Conservation (phyloP, 2,888 invertebrate genomes). For the Mythimna impura region DNA sequence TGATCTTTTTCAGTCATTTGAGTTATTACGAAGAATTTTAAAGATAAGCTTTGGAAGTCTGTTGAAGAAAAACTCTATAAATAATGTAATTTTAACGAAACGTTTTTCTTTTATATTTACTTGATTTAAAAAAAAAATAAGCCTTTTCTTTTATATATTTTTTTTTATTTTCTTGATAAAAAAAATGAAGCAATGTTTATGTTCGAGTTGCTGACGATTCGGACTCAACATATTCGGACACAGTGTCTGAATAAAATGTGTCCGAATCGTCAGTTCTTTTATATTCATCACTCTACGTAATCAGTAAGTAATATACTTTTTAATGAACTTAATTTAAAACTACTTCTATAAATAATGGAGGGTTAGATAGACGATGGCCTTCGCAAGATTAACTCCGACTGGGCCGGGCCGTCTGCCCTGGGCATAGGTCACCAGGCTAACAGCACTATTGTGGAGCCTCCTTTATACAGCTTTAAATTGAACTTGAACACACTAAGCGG, state of each 20-base stretch:
- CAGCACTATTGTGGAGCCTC: conserved; percentile 16
- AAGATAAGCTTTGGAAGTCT: conserved; percentile 28
- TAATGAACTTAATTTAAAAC: not conserved
- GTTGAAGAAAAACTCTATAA: conserved; percentile 15
- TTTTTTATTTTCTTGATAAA: not conserved
- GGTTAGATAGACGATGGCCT: conserved; percentile 1
- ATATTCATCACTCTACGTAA: no score
- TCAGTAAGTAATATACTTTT: not conserved
- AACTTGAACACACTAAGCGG: conserved; percentile 26
- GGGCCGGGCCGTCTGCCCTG: conserved; percentile 15
- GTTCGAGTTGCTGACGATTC: not conserved
- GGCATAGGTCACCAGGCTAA: conserved; percentile 32
- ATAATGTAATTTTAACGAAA: no score
- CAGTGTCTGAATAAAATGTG: no score
- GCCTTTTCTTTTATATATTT: not conserved
- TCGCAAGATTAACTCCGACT: not conserved
- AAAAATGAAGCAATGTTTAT: not conserved
- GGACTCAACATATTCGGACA: no score
- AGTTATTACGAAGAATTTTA: conserved; percentile 35
- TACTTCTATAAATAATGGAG: not conserved
- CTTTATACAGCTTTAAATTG: conserved; percentile 19
- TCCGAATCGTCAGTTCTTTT: no score
- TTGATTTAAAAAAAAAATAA: no score
- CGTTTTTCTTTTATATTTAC: no score
- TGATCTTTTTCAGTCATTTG: conserved; percentile 47